phyloP scores from a whole-genome alignment of 2,888 invertebrate genomes.

The Sialis lutaria region DNA sequence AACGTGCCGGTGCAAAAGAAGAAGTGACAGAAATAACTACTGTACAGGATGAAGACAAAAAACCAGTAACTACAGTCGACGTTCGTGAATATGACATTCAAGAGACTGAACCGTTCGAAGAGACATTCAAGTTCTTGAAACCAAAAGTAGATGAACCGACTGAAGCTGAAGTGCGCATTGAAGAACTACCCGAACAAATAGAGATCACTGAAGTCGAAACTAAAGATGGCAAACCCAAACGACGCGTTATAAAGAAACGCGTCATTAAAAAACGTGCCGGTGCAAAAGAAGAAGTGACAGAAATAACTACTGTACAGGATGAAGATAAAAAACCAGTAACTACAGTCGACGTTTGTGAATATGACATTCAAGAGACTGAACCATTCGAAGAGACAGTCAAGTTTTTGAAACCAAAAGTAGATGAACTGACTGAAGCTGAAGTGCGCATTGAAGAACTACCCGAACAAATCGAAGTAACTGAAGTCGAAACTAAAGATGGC shows the following conservation, averaged over 20 bases:
- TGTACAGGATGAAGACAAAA: conserved; percentile 16
- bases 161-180: conserved; percentile 7
- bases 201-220: conserved; percentile 12
- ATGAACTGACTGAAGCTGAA: conserved; percentile 21
- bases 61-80: conserved; percentile 8
- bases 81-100: conserved; percentile 10
- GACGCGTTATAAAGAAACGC: conserved; percentile 12
- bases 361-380: conserved; percentile 18
- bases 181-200: conserved; percentile 14
- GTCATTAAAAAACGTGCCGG: conserved; percentile 17
- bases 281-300: conserved; percentile 19
- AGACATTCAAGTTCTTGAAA: conserved; percentile 10
- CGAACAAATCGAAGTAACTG: conserved; percentile 22
- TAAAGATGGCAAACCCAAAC: conserved; percentile 11
- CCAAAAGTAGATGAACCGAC: conserved; percentile 6
- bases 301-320: conserved; percentile 25
- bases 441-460: conserved; percentile 33
- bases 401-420: conserved; percentile 7
- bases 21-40: conserved; percentile 22
- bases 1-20: conserved; percentile 18
- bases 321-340: conserved; percentile 21
- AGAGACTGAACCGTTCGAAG: conserved; percentile 11
- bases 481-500: conserved; percentile 10
- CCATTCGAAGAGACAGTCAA: conserved; percentile 11
- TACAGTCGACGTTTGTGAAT: conserved; percentile 19